A percentile compares a stretch with the other conserved stretches of the same genome.
These are phyloP conservation scores for Eledona agricola DNA, from an alignment of 2,888 invertebrate species.

Conservation along the genomic window DNA sequence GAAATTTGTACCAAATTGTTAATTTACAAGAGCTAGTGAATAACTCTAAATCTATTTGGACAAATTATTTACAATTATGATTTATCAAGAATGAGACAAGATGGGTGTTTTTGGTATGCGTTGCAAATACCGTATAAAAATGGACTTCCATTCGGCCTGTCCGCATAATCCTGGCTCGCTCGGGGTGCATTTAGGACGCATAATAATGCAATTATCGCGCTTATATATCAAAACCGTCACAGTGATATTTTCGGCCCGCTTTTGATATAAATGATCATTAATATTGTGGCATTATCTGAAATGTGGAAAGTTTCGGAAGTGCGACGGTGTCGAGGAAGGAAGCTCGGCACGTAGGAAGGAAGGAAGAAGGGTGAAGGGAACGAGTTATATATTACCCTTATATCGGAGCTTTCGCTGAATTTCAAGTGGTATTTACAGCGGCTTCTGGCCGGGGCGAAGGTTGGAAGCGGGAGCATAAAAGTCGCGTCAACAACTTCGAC, in stretches of 20 bases:
- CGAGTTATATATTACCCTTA: slow-evolving; percentile 55
- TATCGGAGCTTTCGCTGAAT: slow-evolving; percentile 52
- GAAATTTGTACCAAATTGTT: too few relatives aligned
- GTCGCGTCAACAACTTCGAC: too few relatives aligned
- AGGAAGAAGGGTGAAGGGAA: slow-evolving; percentile 54
- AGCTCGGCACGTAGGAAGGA: slow-evolving; percentile 55
- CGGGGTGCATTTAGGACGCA: slow-evolving; percentile 33
- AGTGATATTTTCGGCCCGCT: slow-evolving; percentile 26
- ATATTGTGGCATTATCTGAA: slow-evolving; percentile 55
- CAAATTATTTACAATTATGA: too few relatives aligned
- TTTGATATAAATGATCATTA: slow-evolving; percentile 51
- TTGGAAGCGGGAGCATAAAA: slow-evolving; percentile 26
- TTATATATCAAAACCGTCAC: slow-evolving; percentile 22
- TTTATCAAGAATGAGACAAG: too few relatives aligned
- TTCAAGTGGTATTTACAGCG: slow-evolving; percentile 53
- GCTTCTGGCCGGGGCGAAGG: slow-evolving; percentile 15
- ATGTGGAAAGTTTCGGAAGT: slow-evolving; percentile 55
- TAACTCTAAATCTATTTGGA: too few relatives aligned
- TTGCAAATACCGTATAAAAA: too few relatives aligned
- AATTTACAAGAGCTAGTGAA: too few relatives aligned
- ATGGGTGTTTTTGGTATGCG: not conserved
- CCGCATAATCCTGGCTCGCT: slow-evolving; percentile 4
- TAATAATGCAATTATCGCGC: slow-evolving; percentile 36
- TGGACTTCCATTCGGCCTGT: not conserved
- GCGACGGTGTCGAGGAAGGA: slow-evolving; percentile 55